Base-by-base conservation (phyloP, 2,888 invertebrate genomes). In the Oxyteleia sp. region DNA sequence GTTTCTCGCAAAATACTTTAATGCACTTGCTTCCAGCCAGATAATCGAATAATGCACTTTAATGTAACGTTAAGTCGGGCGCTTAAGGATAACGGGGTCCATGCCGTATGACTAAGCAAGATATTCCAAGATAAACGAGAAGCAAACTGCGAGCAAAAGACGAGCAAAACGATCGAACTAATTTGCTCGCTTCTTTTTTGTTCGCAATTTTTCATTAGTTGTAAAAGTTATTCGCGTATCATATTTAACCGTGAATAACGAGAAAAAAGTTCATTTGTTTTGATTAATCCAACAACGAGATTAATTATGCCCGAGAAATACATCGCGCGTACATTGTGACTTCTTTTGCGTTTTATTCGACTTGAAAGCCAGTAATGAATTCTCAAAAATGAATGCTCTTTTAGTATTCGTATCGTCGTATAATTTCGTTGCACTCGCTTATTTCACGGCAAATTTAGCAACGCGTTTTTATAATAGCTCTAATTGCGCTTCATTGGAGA, bases 401-500 rank as follows among this genome's bases (percentile, higher is more conserved):
- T 71, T 59, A 76, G 38, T 26, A 49, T 61, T 63, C 69, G 68
- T 63, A 69, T 81, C 66, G 57, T 45, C 66, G 45, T 61, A 66
- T 71, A 82, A 76, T 76, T 76, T 66, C 32, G 66, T 72, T 66
- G 71, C 64, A 32, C 49, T 82, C 59, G 51, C 59, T 76, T 72
- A 82, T 76, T 82, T 72, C 45, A 64, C 29, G 29, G 43, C 29
- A 45, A 76, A 76, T 64, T 76, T 76, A 74, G 72, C 53, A 61
- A 43, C 59, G 61, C 66, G 53, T 71, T 66, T 82, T 76, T 76
- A 76, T 82, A 82, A 82, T 69, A 75, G 43, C 71, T 76, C 71
- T 82, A 82, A 82, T 82, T 82, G 69, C 82, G 76, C 76, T 82
- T 76, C 82, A 82, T 82, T 82, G 64, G 51, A 71, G 68, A 51